phyloP scores from a whole-genome alignment of 2,113 vertebrate genomes.

The Calypte anna region DNA sequence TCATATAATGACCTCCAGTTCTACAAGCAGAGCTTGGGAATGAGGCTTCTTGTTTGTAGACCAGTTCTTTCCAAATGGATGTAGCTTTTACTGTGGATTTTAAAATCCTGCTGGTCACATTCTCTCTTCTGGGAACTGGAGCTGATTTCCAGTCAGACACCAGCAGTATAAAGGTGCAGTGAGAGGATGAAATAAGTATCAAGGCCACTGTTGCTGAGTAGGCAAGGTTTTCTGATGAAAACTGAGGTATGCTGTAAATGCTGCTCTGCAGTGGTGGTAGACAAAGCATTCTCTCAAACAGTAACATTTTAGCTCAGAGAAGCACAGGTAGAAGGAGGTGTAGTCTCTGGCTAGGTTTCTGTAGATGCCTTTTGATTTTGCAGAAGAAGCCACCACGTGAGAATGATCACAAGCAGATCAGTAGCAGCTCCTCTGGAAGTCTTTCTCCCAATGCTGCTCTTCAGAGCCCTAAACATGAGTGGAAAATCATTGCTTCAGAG shows the following conservation, averaged over 20 bases:
- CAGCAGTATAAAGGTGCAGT: not conserved
- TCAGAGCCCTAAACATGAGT: slow-evolving; percentile 90
- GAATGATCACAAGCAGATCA: slow-evolving; percentile 93
- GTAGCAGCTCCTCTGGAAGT: slow-evolving; percentile 92
- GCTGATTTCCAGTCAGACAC: not conserved
- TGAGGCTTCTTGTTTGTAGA: not conserved
- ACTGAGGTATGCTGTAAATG: slow-evolving; percentile 10
- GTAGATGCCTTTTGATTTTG: slow-evolving; percentile 95
- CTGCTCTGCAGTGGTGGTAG: not conserved
- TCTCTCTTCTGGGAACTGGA: not conserved
- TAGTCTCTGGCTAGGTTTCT: slow-evolving; percentile 81
- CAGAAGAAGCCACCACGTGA: slow-evolving; percentile 97
- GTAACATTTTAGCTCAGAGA: slow-evolving; percentile 1
- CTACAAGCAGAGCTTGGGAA: not conserved
- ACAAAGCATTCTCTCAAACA: not conserved
- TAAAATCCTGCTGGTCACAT: not conserved
- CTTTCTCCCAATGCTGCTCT: slow-evolving; percentile 88
- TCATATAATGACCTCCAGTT: slow-evolving; percentile 1
- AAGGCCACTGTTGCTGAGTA: not conserved
- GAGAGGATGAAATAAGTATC: not conserved
- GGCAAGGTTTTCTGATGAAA: not conserved
- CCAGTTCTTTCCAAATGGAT: not conserved
- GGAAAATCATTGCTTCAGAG: slow-evolving; percentile 99
- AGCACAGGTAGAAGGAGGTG: slow-evolving; percentile 60
- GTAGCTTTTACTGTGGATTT: not conserved